Percentiles rank a stretch among this genome's conserved stretches.
Conservation (phyloP, 2,113 vertebrate species). For the Alces alces region DNA sequence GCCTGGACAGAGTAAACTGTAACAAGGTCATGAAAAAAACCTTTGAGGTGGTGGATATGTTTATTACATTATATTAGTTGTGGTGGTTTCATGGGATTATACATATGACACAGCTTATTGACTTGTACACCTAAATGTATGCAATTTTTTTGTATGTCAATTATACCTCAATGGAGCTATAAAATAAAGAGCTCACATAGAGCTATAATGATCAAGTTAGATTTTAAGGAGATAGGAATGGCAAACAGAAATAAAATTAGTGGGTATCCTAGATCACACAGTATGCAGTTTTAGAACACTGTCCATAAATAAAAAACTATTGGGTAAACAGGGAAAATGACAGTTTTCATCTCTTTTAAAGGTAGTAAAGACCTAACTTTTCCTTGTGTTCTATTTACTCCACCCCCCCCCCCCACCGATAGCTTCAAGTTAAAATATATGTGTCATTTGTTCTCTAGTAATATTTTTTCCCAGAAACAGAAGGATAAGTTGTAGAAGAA, state of each 20-base stretch:
- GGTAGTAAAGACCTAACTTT: not conserved
- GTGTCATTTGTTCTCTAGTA: not conserved
- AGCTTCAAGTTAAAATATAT: not conserved
- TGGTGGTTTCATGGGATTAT: not conserved
- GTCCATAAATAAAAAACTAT: not conserved
- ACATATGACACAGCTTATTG: not conserved
- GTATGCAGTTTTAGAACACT: not conserved
- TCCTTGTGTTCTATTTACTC: not conserved
- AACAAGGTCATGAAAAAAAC: not conserved
- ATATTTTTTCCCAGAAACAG: not conserved
- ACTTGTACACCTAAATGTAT: not conserved
- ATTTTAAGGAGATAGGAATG: not conserved
- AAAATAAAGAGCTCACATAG: not conserved
- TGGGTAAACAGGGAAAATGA: not conserved
- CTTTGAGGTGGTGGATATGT: too few relatives aligned
- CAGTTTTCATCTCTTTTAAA: not conserved
- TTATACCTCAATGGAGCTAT: not conserved
- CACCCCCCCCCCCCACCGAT: too few relatives aligned
- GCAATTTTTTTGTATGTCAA: not conserved
- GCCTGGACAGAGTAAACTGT: not conserved
- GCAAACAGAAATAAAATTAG: not conserved
- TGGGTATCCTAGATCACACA: fast-evolving
- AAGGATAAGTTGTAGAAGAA: not conserved
- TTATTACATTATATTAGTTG: not conserved
- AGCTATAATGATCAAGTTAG: not conserved